Conservation (phyloP, 1,140 invertebrate genomes). For the Argopecten irradians region DNA sequence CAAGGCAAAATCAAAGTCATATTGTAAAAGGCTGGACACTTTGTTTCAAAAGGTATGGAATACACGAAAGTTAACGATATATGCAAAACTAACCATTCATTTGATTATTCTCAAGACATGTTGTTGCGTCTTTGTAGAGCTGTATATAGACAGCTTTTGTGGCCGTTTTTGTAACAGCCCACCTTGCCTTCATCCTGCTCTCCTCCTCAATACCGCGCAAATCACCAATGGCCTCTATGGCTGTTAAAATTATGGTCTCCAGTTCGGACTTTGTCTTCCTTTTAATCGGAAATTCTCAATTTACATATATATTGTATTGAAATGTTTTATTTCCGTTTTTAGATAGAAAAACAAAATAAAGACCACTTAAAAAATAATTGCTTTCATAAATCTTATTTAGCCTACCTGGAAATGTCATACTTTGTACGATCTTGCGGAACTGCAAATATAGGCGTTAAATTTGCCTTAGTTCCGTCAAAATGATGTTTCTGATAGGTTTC, state of each 20-base stretch:
- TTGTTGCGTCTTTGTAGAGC: background rate
- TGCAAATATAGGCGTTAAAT: background rate
- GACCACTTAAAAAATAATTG: too few relatives aligned
- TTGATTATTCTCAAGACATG: background rate
- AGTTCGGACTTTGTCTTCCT: background rate
- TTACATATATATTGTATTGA: too few relatives aligned
- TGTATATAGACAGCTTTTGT: background rate
- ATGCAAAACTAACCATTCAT: background rate
- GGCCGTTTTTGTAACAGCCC: background rate
- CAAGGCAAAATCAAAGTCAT: background rate
- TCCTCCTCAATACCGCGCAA: background rate
- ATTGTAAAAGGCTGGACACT: background rate
- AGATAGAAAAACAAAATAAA: too few relatives aligned
- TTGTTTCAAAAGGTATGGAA: background rate
- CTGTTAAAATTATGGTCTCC: background rate
- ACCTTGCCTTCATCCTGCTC: background rate
- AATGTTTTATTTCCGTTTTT: too few relatives aligned
- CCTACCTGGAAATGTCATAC: background rate
- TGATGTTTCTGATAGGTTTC: background rate
- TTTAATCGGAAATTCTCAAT: too few relatives aligned
- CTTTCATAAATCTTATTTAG: too few relatives aligned
- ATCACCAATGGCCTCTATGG: background rate
- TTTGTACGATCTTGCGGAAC: background rate
- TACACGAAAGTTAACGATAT: background rate
- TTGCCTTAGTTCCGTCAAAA: background rate